Evolutionary conservation across 2,113 vertebrate genomes (phyloP).

Genomic region (Sialia sialis): DNA sequence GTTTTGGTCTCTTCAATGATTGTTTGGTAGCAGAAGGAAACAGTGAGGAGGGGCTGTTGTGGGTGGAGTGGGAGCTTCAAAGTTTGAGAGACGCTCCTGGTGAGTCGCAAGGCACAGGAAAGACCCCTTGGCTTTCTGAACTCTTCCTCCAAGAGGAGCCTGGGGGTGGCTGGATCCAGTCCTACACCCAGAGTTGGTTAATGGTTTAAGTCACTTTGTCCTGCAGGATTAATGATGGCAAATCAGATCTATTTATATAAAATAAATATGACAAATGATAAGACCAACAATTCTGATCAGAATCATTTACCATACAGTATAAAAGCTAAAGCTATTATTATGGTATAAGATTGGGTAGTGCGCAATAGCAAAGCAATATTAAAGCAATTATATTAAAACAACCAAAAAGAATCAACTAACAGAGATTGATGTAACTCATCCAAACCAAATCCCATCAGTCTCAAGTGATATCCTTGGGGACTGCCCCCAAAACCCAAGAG

Average conservation of each 20-base stretch:
- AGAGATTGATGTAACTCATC: neutral
- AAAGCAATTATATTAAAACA: neutral
- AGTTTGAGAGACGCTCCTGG: neutral
- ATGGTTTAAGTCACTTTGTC: neutral
- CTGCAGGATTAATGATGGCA: neutral
- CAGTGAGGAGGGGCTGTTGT: neutral
- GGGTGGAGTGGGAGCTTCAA: neutral
- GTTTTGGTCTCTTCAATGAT: rapidly evolving
- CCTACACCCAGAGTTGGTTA: neutral
- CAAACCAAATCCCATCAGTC: neutral
- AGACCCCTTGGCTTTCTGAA: neutral
- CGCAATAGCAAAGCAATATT: neutral
- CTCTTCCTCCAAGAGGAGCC: neutral
- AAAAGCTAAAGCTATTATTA: neutral
- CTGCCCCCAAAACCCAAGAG: neutral
- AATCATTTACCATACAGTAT: neutral
- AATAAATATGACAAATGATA: neutral
- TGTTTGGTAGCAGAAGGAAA: neutral
- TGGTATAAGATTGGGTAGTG: neutral
- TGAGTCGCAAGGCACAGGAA: neutral
- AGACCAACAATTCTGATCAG: rapidly evolving
- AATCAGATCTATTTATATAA: neutral
- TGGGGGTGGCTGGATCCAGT: neutral
- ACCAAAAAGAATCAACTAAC: neutral
- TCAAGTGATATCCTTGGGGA: rapidly evolving